A percentile compares a stretch with the other conserved stretches of the same genome.
Conservation (phyloP, 2,888 invertebrate genomes). For the Bursaphelenchus okinawaensis region DNA sequence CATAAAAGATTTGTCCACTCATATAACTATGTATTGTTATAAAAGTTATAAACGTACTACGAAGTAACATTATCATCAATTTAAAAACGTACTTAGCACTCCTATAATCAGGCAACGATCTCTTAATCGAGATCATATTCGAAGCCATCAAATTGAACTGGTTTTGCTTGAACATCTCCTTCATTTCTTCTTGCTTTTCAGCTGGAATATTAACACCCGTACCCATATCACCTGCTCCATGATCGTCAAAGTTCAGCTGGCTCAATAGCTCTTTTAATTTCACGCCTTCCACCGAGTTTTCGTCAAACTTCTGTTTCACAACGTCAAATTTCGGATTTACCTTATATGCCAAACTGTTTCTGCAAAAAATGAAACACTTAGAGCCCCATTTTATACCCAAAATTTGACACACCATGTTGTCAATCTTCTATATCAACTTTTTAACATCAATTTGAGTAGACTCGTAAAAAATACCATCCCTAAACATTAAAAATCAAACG, state of each 20-base stretch:
- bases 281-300: background rate
- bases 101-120: conserved; percentile 81
- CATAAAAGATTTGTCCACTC: too few relatives aligned
- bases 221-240: conserved; percentile 48
- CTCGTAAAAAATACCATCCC: background rate
- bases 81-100: conserved; percentile 20
- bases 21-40: too few relatives aligned
- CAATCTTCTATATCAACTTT: background rate
- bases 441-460: background rate
- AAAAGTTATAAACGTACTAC: conserved; percentile 14
- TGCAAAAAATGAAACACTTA: too few relatives aligned
- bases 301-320: background rate
- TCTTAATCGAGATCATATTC: conserved; percentile 91
- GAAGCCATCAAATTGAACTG: conserved; percentile 96
- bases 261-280: background rate
- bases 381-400: too few relatives aligned
- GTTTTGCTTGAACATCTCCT: conserved; percentile 64
- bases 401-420: too few relatives aligned
- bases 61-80: too few relatives aligned
- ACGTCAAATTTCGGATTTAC: conserved; percentile 15
- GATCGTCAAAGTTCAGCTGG: conserved; percentile 22
- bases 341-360: background rate
- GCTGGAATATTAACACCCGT: conserved; percentile 44
- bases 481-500: conserved; percentile 12
- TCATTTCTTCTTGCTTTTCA: conserved; percentile 36